Evolutionary conservation across 2,113 vertebrate genomes (phyloP), one percentile per base, ranked within the genome.

Genomic region (Mus spicilegus): DNA sequence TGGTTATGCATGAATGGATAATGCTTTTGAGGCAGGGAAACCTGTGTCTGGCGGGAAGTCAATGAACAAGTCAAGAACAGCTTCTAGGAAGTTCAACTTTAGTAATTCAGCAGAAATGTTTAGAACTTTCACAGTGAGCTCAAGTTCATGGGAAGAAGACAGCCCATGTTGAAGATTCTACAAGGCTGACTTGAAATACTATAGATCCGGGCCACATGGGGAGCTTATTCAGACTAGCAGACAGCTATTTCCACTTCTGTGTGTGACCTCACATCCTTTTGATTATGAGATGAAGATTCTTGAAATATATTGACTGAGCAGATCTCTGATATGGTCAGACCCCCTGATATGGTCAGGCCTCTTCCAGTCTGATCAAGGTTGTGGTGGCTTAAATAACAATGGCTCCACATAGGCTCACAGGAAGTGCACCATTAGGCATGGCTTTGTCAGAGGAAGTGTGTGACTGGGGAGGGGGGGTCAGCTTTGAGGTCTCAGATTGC

Each of bases 1-100:
- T 86, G 46, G 91, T 84, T 77, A 89, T 26, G 89, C 91, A 90
- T 82, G 16, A 94, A 49, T 28, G 16, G 26, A 96, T 82, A 87
- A 73, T 89, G 72, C 17, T 96, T 93, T 46, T 54, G 58, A 82
- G 20, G 39, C 49, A 54, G 49, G 30, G 33, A 88, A 95, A 80
- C 11, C 10, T 54, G 70, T n/a, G 7, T 3, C 20, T 67, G 7
- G 33, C 13, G 33, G 30, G 82, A 5, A 93, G 26, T 54, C 69
- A 93, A 75, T 77, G 42, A 86, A 81, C 20, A 67, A 81, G 5
- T 20, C n/a, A 46, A 72, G 76, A 61, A 67, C n/a, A 84, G 90
- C 19, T 80, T 26, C 51, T 24, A 16, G 61, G 7, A 10, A 5
- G 86, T 87, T 72, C 20, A 51, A 22, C 75, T 9, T 78, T 12